Conservation (phyloP, 1,140 invertebrate species). For the Phortica variegata region DNA sequence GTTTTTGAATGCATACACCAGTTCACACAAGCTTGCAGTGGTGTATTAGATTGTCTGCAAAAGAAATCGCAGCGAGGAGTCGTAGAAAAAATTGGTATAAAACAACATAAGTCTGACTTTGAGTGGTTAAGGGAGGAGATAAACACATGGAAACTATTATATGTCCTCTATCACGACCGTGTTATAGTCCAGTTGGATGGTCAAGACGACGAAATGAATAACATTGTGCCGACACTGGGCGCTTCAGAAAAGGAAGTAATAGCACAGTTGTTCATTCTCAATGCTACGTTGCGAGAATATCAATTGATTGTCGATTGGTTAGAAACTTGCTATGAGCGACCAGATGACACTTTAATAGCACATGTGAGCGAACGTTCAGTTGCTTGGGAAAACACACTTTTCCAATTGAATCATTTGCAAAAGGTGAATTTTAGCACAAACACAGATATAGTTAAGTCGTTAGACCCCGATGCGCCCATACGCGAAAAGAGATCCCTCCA, state of each 20-base stretch:
- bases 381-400: slow-evolving; percentile 89
- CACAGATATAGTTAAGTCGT: slow-evolving; percentile 67
- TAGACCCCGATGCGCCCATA: slow-evolving; percentile 92
- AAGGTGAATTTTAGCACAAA: slow-evolving; percentile 60
- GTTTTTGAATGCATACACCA: slow-evolving; percentile 63
- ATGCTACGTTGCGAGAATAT: slow-evolving; percentile 71
- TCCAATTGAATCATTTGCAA: slow-evolving; percentile 64
- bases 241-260: slow-evolving; percentile 67
- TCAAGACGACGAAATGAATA: slow-evolving; percentile 59
- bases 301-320: slow-evolving; percentile 92
- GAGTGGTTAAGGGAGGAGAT: slow-evolving; percentile 74
- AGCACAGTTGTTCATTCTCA: slow-evolving; percentile 58
- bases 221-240: slow-evolving; percentile 54
- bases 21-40: slow-evolving; percentile 61
- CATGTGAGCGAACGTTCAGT: slow-evolving; percentile 76
- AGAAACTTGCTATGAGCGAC: slow-evolving; percentile 76
- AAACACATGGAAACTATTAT: slow-evolving; percentile 83
- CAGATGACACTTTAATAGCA: slow-evolving; percentile 65
- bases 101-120: slow-evolving; percentile 23
- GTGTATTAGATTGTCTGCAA: slow-evolving; percentile 55
- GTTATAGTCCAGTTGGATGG: slow-evolving; percentile 60
- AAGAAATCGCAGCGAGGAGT: slow-evolving; percentile 26
- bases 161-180: slow-evolving; percentile 78
- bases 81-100: slow-evolving; percentile 21
- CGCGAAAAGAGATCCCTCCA: slow-evolving; percentile 79